Evolutionary conservation across 1,140 invertebrate species (phyloP).

Genomic region (Aricia agestis): DNA sequence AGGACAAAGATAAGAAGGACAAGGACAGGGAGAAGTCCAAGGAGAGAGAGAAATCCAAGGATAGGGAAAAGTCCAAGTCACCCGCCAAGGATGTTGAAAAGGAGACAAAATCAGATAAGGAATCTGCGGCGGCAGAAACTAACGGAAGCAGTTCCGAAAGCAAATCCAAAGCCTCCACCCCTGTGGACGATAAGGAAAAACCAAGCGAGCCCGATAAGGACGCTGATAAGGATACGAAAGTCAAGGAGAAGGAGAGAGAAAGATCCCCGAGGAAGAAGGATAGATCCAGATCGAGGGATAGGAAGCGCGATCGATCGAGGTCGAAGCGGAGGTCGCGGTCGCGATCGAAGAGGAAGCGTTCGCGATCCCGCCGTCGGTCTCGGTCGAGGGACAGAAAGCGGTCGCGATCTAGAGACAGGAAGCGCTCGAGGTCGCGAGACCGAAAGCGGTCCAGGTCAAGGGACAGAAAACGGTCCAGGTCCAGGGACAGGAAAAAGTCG

Average conservation of each 20-base stretch:
- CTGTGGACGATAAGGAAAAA: conserved; percentile 57
- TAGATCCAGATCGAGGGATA: conserved; percentile 61
- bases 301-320: conserved; percentile 60
- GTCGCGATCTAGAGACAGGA: conserved; percentile 62
- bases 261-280: conserved; percentile 76
- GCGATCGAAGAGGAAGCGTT: conserved; percentile 50
- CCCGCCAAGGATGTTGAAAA: conserved; percentile 42
- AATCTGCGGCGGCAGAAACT: conserved; percentile 42
- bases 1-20: conserved; percentile 45
- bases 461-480: conserved; percentile 61
- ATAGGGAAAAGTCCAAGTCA: conserved; percentile 58
- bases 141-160: conserved; percentile 57
- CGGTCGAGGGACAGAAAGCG: conserved; percentile 63
- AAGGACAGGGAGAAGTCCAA: conserved; percentile 44
- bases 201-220: conserved; percentile 48
- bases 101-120: conserved; percentile 43
- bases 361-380: conserved; percentile 53
- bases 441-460: conserved; percentile 69
- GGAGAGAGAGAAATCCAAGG: conserved; percentile 22
- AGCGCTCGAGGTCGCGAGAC: conserved; percentile 60
- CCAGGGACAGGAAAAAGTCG: conserved; percentile 59
- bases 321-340: conserved; percentile 50
- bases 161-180: conserved; percentile 63
- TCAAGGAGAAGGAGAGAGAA: conserved; percentile 47
- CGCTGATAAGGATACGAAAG: conserved; percentile 37